A percentile compares a stretch with the other conserved stretches of the same genome.
Evolutionary conservation across 2,888 invertebrate species (phyloP).

Genomic region (Oxystoma pomonae): DNA sequence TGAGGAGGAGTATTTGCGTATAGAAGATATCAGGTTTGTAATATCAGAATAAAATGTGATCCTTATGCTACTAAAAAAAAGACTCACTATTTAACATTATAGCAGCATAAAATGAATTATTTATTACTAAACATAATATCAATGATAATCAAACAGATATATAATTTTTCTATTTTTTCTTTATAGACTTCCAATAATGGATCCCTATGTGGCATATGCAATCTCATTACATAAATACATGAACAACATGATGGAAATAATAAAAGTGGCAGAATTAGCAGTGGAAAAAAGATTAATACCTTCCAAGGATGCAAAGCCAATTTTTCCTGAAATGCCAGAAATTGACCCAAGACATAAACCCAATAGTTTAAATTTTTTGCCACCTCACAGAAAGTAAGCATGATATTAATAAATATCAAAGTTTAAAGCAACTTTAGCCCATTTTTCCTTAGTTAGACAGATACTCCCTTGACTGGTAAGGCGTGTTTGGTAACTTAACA

Average conservation of each 20-base stretch:
- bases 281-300: slow-evolving; percentile 40
- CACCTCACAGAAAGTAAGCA: slow-evolving; percentile 23
- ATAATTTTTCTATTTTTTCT: neutral
- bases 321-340: slow-evolving; percentile 38
- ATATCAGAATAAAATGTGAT: no score
- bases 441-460: no score
- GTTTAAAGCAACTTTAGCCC: no score
- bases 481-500: no score
- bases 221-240: slow-evolving; percentile 43
- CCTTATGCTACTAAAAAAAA: no score
- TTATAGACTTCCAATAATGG: slow-evolving; percentile 39
- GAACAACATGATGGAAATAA: slow-evolving; percentile 40
- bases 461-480: no score
- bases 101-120: no score
- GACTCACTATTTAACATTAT: no score
- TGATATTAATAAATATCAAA: no score
- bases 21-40: slow-evolving; percentile 35
- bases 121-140: no score
- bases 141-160: no score
- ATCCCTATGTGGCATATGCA: slow-evolving; percentile 40
- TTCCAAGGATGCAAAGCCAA: slow-evolving; percentile 38
- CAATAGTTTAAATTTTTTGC: slow-evolving; percentile 40
- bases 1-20: slow-evolving; percentile 24
- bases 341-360: slow-evolving; percentile 32
- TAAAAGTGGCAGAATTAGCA: slow-evolving; percentile 39